Base-by-base conservation (phyloP, 1,140 invertebrate species). In the Daktulosphaira vitifoliae region DNA sequence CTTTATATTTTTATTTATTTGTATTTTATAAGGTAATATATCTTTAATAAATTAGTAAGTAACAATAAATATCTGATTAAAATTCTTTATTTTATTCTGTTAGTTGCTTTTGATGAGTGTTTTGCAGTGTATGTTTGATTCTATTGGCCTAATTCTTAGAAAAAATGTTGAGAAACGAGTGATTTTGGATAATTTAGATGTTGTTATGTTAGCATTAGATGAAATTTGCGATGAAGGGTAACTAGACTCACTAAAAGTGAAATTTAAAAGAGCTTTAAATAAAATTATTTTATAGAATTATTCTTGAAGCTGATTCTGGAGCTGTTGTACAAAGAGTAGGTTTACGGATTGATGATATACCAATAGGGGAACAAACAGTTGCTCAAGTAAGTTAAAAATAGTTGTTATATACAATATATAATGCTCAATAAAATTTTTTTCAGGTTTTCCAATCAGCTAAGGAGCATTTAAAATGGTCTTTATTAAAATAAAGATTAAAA, bases 221-320 rank as follows among this genome's bases (percentile, higher is more conserved):
- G 96, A 99, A 79, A 97, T 99, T 67, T 98, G 94, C 76, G 96
- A 99, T 82, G 90, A 91, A 73, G 96, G 96, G 92, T 96, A 76
- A 46, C 20, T 23, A 51, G 20, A 18, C 16, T 8, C 20, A n/a
- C 11, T 25, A 46, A 37, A 4, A 1, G 1, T 13, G 13, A 8
- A 13, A 25, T 33, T 16, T 18, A 4, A 54, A 18, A 26, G 6
- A 3, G n/a, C 1, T 6, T 33, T 26, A 11, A 49, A 25, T 26
- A 6, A 6, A 6, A 33, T 33, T 11, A 6, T 22, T 70, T 81
- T 79, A 33, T 74, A 97, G 94, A 22, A 92, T 98, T 54, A 91
- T 98, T 69, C 76, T 98, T 52, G 96, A 99, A 79, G 88, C 93
- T 0, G 96, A 99, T 80, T 84, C 94, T 0, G 84, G 83, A 8